Base-by-base conservation (phyloP, 1,140 invertebrate genomes). In the Cydia splendana region DNA sequence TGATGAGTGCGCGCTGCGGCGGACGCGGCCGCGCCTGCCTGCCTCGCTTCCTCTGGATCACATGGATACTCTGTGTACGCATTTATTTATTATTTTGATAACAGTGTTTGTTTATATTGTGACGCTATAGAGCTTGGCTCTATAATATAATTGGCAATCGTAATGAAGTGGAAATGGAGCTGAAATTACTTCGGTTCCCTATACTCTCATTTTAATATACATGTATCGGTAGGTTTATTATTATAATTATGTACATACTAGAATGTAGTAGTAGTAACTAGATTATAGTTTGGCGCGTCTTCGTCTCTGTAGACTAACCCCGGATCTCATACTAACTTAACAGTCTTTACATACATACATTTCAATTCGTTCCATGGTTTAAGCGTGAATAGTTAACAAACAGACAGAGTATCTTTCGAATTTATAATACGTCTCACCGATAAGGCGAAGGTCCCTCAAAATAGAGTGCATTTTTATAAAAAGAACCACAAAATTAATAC, bases 21-120 rank as follows among this genome's bases (percentile, higher is more conserved):
- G 51, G 6, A n/a, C 79, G 80, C 77, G 38, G 75, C 71, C 75
- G 75, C 78, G 53, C 82, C 82, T 79, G 81, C 84, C 20, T 71
- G 12, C 65, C 74, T 20, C 65, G 79, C 80, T 75, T 82, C 78
- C 79, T 88, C 85, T 82, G 10, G 10, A 85, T 90, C 84, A 82
- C 86, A 78, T 92, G 91, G 91, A 91, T 88, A 75, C 82, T 92
- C 73, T 91, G 87, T 91, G 91, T 92, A 92, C 87, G 90, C 85
- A 87, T 85, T 85, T 76, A 75, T 83, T 80, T 81, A 80, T 85
- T 88, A 81, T 85, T 83, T 85, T 83, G 80, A 81, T 71, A 38
- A 71, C 67, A 71, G 67, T 71, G 67, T 71, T 71, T 71, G 34
- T 71, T 71, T 71, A 71, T 71, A 71, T 20, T 38, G 67, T 71